These are phyloP conservation scores for Corythornis vintsioides DNA, from an alignment of 2,113 vertebrate genomes.

Conservation along the genomic window DNA sequence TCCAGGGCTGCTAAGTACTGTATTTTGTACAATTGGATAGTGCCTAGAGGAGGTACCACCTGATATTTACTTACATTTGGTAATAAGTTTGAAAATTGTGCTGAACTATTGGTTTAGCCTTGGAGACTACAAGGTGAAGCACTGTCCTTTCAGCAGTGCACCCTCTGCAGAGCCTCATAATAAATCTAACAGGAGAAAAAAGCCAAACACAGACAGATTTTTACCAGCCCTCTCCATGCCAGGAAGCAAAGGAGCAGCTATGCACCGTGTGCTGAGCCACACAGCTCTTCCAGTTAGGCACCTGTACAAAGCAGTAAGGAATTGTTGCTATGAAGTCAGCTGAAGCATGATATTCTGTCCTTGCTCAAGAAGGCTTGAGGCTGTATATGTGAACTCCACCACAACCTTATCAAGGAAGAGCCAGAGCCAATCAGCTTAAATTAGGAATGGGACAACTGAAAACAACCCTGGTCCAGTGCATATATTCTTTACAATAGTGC, in stretches of 20 bases:
- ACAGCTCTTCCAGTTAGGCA: background rate
- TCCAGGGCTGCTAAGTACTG: background rate
- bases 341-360: background rate
- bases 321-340: background rate
- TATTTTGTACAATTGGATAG: background rate
- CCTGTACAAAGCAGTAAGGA: background rate
- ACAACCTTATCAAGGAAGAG: background rate
- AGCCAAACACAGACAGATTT: background rate
- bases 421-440: background rate
- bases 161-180: background rate
- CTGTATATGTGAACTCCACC: accelerated
- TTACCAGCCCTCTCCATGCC: background rate
- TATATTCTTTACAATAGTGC: background rate
- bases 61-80: background rate
- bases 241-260: background rate
- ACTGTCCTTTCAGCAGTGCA: background rate
- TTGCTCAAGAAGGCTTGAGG: background rate
- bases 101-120: background rate
- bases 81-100: background rate
- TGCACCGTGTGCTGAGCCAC: background rate
- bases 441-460: background rate
- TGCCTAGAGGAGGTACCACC: background rate
- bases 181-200: background rate
- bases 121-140: background rate
- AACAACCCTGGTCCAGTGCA: background rate